These are phyloP conservation scores for Phyllotreta cruciferae DNA, from an alignment of 2,888 invertebrate species.

Conservation along the genomic window DNA sequence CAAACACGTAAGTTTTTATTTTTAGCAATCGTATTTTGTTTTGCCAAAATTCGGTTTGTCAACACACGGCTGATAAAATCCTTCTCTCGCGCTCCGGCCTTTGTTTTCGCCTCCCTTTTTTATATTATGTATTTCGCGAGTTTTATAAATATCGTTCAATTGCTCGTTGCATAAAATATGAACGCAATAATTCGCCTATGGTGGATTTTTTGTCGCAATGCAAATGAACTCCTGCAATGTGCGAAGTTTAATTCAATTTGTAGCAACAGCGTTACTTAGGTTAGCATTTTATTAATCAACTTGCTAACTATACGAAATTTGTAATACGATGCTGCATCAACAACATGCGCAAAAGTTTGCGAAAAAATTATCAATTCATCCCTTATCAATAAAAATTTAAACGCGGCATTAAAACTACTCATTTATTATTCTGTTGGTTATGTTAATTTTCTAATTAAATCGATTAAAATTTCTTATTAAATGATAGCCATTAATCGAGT, in stretches of 20 bases:
- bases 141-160: too few relatives aligned
- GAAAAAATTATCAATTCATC: too few relatives aligned
- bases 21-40: conserved; percentile 34
- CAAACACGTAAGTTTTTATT: conserved; percentile 43
- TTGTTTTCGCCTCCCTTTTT: too few relatives aligned
- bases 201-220: not conserved
- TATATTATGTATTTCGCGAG: too few relatives aligned
- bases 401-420: too few relatives aligned
- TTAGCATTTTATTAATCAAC: conserved; percentile 13
- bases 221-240: conserved; percentile 10
- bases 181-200: not conserved
- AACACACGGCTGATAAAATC: conserved; percentile 20
- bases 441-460: too few relatives aligned
- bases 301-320: conserved; percentile 10
- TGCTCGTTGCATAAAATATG: too few relatives aligned
- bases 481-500: too few relatives aligned
- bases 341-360: conserved; percentile 12
- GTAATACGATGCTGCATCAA: conserved; percentile 5
- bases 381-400: too few relatives aligned
- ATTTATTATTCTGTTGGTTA: too few relatives aligned
- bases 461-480: too few relatives aligned
- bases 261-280: conserved; percentile 1
- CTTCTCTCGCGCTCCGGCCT: too few relatives aligned
- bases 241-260: not conserved
- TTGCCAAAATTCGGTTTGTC: conserved; percentile 32